Base-by-base conservation (phyloP, 2,888 invertebrate species). In the Trichacis sp. region DNA sequence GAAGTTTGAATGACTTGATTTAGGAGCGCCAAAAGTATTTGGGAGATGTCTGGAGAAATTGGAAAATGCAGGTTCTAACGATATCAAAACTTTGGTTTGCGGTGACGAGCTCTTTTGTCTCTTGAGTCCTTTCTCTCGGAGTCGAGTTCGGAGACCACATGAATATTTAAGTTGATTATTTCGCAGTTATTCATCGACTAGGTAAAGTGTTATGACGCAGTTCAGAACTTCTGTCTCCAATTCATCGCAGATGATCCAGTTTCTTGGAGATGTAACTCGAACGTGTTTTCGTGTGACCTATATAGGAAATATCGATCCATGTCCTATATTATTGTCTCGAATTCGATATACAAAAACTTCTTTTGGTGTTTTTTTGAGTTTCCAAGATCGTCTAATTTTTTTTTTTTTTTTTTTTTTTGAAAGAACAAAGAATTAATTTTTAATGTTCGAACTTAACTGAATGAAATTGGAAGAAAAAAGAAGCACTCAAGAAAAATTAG, bases 131-230 rank as follows among this genome's bases (percentile, higher is more conserved):
- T 29, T 40, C 40, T 40, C 17, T 38, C 42, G 59, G 47, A 30
- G 45, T 18, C 49, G 52, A 43, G 64, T 51, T 50, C 47, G 53
- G 62, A 61, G 51, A 61, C 54, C 71, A 55, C 63, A 79, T 79
- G 79, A 78, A 79, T 79, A 78, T 75, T 78, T 77, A 75, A 78
- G 72, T 73, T 74, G 76, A 78, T 79, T 79, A 78, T 79, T 79
- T 78, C 69, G 70, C 72, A 75, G 73, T 77, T 78, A 78, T 77
- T 78, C 78, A 77, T 79, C 72, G 76, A 72, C 69, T 74, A 77
- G 58, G 17, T 55, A 57, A 40, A 43, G 45, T 55, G 61, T 61
- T 60, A 57, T 56, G 68, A 58, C 55, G 57, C 66, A 71, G 73
- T 77, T 75, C 70, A 73, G 75, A 76, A 79, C 70, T 78, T 77